Evolutionary conservation across 64 coral and sea anemone genomes (phyloP), one percentile per base, ranked within the genome.

Genomic region (Pocillopora verrucosa): DNA sequence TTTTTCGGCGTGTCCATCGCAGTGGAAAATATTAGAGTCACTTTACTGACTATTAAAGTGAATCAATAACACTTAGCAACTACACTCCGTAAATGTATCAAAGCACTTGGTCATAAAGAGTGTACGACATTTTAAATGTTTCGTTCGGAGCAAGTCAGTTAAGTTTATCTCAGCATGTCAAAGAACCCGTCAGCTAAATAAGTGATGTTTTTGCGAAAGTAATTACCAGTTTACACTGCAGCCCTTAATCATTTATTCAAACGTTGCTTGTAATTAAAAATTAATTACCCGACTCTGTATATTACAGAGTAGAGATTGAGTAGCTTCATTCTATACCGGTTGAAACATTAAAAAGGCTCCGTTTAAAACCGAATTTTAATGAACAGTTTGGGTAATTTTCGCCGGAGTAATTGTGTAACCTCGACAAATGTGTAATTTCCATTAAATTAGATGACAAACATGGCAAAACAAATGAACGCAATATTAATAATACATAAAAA

Each of bases 191-290:
- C 79, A 81, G 25, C 38, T 56, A 85, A 85, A 85, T 65, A 72
- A 20, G 69, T 85, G 70, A 13, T 51, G 41, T 72, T 85, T 85
- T 68, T 57, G 22, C 80, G 22, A 41, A 36, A 56, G 64, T 85
- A 72, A 85, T 85, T 85, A 57, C 82, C 17, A 72, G 82, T 85
- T 85, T 85, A 85, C 82, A 72, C 82, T 72, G 45, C 41, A 51
- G 41, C 34, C 15, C 64, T n/a, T 85, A 85, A 85, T 85, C 65
- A 85, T 58, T 85, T 85, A 85, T 85, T 85, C 82, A 85, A 85
- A 85, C 64, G 82, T 85, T 72, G 65, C 64, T 85, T 85, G 64
- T 72, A 85, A 85, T 72, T 85, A 85, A 85, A 85, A 85, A 85
- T 85, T 85, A 85, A 85, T 85, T 56, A 41, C 65, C 36, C 36